phyloP scores from a whole-genome alignment of 2,888 invertebrate genomes.

The Notodonta ziczac region DNA sequence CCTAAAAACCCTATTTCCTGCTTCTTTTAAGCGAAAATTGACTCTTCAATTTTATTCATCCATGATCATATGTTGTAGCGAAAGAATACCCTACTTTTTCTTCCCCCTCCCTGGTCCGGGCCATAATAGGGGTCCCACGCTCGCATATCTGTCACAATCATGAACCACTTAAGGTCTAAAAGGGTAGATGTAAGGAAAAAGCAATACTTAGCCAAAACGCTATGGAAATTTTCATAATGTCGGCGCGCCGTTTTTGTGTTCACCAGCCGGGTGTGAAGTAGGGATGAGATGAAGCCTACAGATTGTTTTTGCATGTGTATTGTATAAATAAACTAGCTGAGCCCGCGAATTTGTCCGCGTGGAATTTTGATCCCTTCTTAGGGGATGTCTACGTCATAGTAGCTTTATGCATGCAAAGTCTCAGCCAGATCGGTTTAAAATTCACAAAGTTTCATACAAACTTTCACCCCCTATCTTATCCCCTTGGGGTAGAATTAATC shows the following conservation, averaged over 20 bases:
- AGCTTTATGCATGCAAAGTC: too few relatives aligned
- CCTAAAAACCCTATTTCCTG: constrained; percentile 2
- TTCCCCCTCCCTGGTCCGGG: not conserved
- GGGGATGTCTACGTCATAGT: too few relatives aligned
- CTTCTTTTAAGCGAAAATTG: not conserved
- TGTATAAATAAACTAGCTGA: too few relatives aligned
- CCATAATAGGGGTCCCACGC: constrained; percentile 33
- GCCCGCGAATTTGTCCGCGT: too few relatives aligned
- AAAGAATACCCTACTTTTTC: not conserved
- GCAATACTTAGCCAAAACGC: constrained; percentile 53
- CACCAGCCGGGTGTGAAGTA: constrained; percentile 23
- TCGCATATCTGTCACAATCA: constrained; percentile 55
- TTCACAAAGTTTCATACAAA: too few relatives aligned
- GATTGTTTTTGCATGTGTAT: too few relatives aligned
- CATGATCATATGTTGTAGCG: not conserved
- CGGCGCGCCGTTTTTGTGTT: constrained; percentile 43
- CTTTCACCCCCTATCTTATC: too few relatives aligned
- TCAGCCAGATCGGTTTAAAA: too few relatives aligned
- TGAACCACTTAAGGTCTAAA: constrained; percentile 50
- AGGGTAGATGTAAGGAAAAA: constrained; percentile 45
- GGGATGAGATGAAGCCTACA: not conserved
- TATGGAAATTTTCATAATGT: constrained; percentile 63
- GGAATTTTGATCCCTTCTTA: too few relatives aligned
- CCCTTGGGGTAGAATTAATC: too few relatives aligned
- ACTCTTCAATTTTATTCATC: not conserved